Base-by-base conservation (phyloP, 2,888 invertebrate species). In the Dryobota labecula region DNA sequence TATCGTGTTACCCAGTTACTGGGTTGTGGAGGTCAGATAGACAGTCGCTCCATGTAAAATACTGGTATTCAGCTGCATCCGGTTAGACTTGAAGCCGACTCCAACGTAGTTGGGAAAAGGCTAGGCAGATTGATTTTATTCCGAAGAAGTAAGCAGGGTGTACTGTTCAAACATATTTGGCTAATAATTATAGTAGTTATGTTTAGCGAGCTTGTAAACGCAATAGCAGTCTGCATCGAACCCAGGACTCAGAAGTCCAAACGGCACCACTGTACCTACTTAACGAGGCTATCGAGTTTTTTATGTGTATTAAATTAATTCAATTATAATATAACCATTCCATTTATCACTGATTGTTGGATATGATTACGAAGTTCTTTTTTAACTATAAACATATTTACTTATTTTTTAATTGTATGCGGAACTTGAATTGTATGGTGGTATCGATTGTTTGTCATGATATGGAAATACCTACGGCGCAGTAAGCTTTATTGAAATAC, bases 401-500 rank as follows among this genome's bases (percentile, higher is more conserved):
- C 30, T 41, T 49, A 49, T 47, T 54, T 43, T 68, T n/a, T 57
- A 20, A 41, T 53, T 58, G n/a, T 47, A 15, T 53, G 15, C 57
- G 47, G 36, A 72, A 53, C 15, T 1, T n/a, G n/a, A n/a, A n/a
- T n/a, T n/a, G n/a, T n/a, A n/a, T n/a, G n/a, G n/a, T n/a, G n/a
- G n/a, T n/a, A n/a, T n/a, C n/a, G 15, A 63, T 47, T 3, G n/a
- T 33, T 33, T 53, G 20, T 33, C 13, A 20, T 56, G 56, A 51
- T 62, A 63, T 27, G 33, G 13, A 57, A 68, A 60, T 54, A 70
- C 4, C 2, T 69, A 41, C 45, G 49, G 43, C 45, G 61, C 57
- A 45, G 13, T 58, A 47, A n/a, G n/a, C 33, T 54, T 45, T 24
- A 54, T 51, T 45, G 13, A 38, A 43, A 45, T 41, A 53, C 20